Conservation (phyloP, 2,888 invertebrate species). For the Danaus chrysippus region DNA sequence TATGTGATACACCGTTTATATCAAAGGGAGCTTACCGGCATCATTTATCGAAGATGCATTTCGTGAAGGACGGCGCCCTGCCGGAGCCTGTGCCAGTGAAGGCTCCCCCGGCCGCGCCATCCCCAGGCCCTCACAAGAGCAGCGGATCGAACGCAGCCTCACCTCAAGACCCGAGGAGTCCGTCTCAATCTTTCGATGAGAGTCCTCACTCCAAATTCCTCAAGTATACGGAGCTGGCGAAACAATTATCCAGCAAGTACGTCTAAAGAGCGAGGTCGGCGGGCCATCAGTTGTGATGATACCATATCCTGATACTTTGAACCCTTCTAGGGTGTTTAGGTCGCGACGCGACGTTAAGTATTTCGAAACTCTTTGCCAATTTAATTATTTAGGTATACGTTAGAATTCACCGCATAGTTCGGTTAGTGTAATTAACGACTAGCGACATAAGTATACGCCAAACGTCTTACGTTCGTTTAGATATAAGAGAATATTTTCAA, state of each 20-base stretch:
- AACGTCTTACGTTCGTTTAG: conserved; percentile 78
- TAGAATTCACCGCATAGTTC: conserved; percentile 76
- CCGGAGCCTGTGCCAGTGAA: conserved; percentile 86
- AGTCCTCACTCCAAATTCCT: conserved; percentile 98
- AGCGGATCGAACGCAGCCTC: conserved; percentile 66
- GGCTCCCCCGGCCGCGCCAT: conserved; percentile 66
- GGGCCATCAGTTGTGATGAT: conserved; percentile 82
- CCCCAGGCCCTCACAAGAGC: conserved; percentile 68
- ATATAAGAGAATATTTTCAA: conserved; percentile 75
- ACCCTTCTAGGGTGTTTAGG: conserved; percentile 70
- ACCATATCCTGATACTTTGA: conserved; percentile 86
- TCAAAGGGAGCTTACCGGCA: conserved; percentile 98
- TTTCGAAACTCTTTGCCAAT: conserved; percentile 79
- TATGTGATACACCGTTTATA: conserved; percentile 96
- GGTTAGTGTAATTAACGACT: conserved; percentile 77
- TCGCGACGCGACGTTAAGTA: conserved; percentile 76
- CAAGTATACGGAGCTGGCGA: conserved; percentile 98
- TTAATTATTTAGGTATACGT: conserved; percentile 76
- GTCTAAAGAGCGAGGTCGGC: conserved; percentile 81
- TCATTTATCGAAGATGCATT: conserved; percentile 97
- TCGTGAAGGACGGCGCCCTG: conserved; percentile 93
- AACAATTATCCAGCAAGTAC: conserved; percentile 98
- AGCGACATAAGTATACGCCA: conserved; percentile 79
- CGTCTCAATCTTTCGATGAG: conserved; percentile 86
- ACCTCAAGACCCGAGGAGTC: conserved; percentile 79